Base-by-base conservation (phyloP, 2,113 vertebrate species). In the Scomber scombrus region DNA sequence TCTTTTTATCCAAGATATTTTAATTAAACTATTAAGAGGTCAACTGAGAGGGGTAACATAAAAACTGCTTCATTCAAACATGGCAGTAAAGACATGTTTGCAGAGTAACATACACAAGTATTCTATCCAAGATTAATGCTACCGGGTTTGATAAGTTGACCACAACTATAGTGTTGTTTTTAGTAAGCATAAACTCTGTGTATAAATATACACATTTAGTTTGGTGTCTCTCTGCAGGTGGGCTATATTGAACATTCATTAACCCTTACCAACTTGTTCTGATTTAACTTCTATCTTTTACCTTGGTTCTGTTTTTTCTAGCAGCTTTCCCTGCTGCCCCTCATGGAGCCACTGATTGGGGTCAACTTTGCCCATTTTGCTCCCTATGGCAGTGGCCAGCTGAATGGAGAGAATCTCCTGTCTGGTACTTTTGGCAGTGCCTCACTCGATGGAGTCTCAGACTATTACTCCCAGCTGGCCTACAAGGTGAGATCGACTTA, bases 331-430 rank as follows among this genome's bases (percentile, higher is more conserved):
- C 94, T 99, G 89, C 95, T 99, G 86, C 98, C 98, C 89, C 95
- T 99, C 86, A 97, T 99, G 97, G 98, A 99, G 93, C 98, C 98
- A 18, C 92, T 99, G 91, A 98, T 98, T 86, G 95, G 97, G 76
- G 96, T 99, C 91, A 99, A 97, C 94, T 98, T 99, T 94, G 97
- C 97, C 84, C 97, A 98, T 90, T 99, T 99, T 71, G 96, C 97
- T 75, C 98, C 97, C 46, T 99, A 98, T 46, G 98, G 98, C 91
- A 98, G 97, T 67, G 95, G 97, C 82, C 96, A 96, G 71, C 92
- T 98, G 67, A 98, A 95, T 68, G 97, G 97, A 86, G 97, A 97
- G 89, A 98, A 93, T 88, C 94, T 96, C n/a, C 96, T 99, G 67
- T 95, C 97, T 31, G 98, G 98, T 78, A 94, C 96, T 80, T 99